phyloP scores from a whole-genome alignment of 53 echinoderm and acorn worm genomes.

The Zoroaster sp. region DNA sequence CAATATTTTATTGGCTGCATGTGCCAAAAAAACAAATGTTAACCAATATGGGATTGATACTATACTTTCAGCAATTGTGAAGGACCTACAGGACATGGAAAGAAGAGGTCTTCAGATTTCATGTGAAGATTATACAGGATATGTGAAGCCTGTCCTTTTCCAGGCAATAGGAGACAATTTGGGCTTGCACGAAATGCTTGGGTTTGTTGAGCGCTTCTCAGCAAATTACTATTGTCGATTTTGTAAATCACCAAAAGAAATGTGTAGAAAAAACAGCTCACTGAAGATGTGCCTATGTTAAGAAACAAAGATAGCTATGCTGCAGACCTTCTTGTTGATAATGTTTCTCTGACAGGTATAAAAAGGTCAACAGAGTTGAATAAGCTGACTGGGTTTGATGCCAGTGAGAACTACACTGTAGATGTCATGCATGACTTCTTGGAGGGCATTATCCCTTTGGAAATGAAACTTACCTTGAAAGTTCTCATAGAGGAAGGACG shows the following conservation, averaged over 20 bases:
- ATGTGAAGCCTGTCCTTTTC: slow-evolving; percentile 35
- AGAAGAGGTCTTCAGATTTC: slow-evolving; percentile 15
- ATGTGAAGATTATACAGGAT: slow-evolving; percentile 1
- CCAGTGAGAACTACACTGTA: slow-evolving; percentile 5
- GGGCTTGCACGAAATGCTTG: slow-evolving; percentile 35
- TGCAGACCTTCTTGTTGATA: background rate
- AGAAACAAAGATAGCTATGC: slow-evolving; percentile 26
- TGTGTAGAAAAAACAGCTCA: background rate
- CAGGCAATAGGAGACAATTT: slow-evolving; percentile 60
- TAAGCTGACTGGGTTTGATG: slow-evolving; percentile 22
- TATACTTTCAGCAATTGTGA: slow-evolving; percentile 31
- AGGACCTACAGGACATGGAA: slow-evolving; percentile 17
- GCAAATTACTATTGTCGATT: slow-evolving; percentile 43
- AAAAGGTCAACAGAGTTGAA: slow-evolving; percentile 22
- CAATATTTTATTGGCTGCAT: slow-evolving; percentile 63
- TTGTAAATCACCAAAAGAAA: slow-evolving; percentile 35
- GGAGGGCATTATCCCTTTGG: slow-evolving; percentile 40
- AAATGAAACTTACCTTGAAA: slow-evolving; percentile 30
- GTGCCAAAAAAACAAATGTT: slow-evolving; percentile 19
- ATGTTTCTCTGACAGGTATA: slow-evolving; percentile 22
- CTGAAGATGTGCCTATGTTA: slow-evolving; percentile 12
- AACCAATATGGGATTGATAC: slow-evolving; percentile 50
- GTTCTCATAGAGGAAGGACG: background rate
- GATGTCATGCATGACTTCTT: slow-evolving; percentile 51
- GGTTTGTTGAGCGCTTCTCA: slow-evolving; percentile 31